Percentiles rank a stretch among this genome's conserved stretches.
These are phyloP conservation scores for Platycercus adscitus DNA, from an alignment of 2,113 vertebrate species.

Conservation along the genomic window DNA sequence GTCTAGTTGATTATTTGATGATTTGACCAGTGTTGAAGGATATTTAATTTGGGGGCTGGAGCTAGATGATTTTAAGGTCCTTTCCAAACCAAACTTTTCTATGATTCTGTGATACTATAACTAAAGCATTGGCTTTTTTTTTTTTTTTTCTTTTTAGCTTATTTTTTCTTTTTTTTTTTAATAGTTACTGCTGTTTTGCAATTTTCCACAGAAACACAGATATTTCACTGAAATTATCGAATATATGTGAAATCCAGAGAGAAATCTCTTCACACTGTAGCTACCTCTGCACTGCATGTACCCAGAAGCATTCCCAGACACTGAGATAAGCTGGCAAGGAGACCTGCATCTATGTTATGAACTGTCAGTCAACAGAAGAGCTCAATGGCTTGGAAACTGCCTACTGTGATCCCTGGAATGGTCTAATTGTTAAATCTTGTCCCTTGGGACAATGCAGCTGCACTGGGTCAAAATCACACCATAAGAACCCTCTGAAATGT, in stretches of 20 bases:
- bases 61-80: neutral
- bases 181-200: neutral
- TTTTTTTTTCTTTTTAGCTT: no score
- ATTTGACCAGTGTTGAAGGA: neutral
- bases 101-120: neutral
- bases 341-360: neutral
- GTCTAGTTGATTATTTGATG: neutral
- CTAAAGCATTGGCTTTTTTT: neutral
- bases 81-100: neutral
- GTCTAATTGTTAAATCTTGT: neutral
- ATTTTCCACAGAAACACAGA: neutral
- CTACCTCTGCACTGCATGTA: neutral
- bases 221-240: neutral
- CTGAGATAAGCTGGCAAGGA: neutral
- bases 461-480: neutral
- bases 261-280: neutral
- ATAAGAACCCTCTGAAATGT: neutral
- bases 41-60: neutral
- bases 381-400: neutral
- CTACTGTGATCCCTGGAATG: neutral
- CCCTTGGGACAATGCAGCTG: neutral
- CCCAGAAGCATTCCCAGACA: slow-evolving; percentile 21
- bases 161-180: neutral
- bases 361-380: neutral
- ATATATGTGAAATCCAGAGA: neutral